Conservation (phyloP, 2,113 vertebrate species). For the Riparia riparia region DNA sequence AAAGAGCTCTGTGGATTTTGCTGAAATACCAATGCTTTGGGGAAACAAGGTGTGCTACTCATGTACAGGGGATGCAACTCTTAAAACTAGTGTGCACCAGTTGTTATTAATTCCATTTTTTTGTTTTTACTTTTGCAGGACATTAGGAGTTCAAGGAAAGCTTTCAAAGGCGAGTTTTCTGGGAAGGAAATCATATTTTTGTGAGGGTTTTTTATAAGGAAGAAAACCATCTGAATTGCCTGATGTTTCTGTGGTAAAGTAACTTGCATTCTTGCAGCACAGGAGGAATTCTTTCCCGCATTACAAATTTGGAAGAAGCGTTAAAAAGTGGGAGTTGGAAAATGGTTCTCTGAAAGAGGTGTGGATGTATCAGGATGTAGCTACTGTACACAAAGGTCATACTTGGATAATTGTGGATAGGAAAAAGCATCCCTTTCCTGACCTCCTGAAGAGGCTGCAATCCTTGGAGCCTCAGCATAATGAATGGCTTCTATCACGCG, state of each 20-base stretch:
- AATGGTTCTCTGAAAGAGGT: constrained; percentile 64
- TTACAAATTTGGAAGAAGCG: constrained; percentile 64
- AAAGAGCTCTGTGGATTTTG: neutral
- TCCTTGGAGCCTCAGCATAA: constrained; percentile 84
- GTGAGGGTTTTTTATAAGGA: neutral
- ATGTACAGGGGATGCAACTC: neutral
- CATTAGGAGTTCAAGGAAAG: constrained; percentile 49
- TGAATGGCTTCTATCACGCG: constrained; percentile 83
- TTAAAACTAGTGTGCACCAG: neutral
- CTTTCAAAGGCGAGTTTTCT: constrained; percentile 60
- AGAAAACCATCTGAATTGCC: constrained; percentile 66
- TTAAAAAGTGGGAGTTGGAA: constrained; percentile 53
- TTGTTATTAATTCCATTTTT: constrained; percentile 52
- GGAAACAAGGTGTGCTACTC: neutral
- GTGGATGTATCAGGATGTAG: constrained; percentile 77
- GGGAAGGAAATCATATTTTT: constrained; percentile 47
- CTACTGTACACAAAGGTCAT: constrained; percentile 71
- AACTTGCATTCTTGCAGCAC: constrained; percentile 44
- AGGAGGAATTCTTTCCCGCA: constrained; percentile 57
- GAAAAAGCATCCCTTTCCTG: constrained; percentile 43
- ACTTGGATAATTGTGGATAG: constrained; percentile 74
- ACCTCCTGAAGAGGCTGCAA: constrained; percentile 77
- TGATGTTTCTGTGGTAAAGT: constrained; percentile 40
- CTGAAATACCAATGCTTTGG: neutral
- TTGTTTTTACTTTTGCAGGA: constrained; percentile 75